These are phyloP conservation scores for Pseudomyrmex pallidus DNA, from an alignment of 1,140 invertebrate species.

Conservation along the genomic window DNA sequence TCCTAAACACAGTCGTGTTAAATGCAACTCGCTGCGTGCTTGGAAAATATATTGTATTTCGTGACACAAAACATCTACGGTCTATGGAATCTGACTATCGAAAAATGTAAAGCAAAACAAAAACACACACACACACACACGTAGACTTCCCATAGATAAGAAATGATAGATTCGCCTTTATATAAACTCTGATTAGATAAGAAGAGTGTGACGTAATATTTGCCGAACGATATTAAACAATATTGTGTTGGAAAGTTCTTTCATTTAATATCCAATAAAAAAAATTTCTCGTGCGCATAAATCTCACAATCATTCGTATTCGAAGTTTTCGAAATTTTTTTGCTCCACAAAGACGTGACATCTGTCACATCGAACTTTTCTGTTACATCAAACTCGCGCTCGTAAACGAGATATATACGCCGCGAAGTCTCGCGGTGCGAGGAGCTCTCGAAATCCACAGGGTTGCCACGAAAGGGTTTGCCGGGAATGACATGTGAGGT, in stretches of 20 bases:
- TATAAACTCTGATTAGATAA: too few species aligned
- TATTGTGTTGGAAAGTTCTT: too few species aligned
- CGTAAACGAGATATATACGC: background rate
- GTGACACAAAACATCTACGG: background rate
- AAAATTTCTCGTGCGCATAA: too few species aligned
- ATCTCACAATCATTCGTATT: conserved; percentile 14
- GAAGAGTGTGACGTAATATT: too few species aligned
- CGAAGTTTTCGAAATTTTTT: background rate
- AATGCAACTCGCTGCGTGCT: conserved; percentile 27
- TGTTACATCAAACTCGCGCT: conserved; percentile 14
- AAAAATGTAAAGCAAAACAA: too few species aligned
- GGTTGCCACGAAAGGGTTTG: conserved; percentile 20
- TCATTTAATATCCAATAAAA: too few species aligned
- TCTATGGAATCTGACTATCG: background rate
- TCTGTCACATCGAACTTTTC: background rate
- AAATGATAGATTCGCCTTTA: too few species aligned
- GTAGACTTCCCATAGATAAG: too few species aligned
- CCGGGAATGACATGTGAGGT: conserved; percentile 63
- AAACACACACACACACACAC: too few species aligned
- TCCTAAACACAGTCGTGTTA: conserved; percentile 42
- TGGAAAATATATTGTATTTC: background rate
- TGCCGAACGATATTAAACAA: too few species aligned
- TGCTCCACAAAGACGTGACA: too few species aligned
- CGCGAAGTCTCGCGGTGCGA: background rate
- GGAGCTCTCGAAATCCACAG: conserved; percentile 17